A percentile compares a stretch with the other conserved stretches of the same genome.
phyloP scores from a whole-genome alignment of 2,797 vertebrate genomes.

The Sebastes matsubarae region DNA sequence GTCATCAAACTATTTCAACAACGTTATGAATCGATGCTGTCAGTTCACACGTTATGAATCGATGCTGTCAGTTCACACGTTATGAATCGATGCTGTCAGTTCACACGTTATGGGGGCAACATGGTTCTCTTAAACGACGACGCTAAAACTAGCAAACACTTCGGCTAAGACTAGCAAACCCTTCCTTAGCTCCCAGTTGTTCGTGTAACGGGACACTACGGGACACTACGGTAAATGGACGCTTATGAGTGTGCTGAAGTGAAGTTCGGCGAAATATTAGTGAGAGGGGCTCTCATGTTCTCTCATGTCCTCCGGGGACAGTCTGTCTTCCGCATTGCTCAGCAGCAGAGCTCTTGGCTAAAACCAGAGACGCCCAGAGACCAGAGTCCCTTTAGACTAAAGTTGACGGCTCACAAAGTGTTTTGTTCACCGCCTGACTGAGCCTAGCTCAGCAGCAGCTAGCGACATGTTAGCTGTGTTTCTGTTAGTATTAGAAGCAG shows the following conservation, averaged over 20 bases:
- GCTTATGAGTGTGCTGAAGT: background rate
- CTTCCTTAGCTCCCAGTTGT: background rate
- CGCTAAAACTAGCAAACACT: background rate
- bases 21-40: slow-evolving; percentile 43
- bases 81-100: slow-evolving; percentile 16
- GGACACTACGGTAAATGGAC: background rate
- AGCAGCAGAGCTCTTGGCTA: slow-evolving; percentile 49
- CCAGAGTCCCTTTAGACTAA: slow-evolving; percentile 26
- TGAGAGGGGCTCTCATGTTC: background rate
- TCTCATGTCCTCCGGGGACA: slow-evolving; percentile 51
- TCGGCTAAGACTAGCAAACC: background rate
- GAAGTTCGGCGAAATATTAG: slow-evolving; percentile 37
- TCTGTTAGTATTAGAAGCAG: slow-evolving; percentile 4
- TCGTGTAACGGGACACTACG: background rate
- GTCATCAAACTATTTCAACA: background rate
- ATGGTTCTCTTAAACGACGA: background rate
- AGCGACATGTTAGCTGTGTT: slow-evolving; percentile 47
- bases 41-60: slow-evolving; percentile 41
- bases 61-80: slow-evolving; percentile 29
- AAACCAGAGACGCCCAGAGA: slow-evolving; percentile 53
- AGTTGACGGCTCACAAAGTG: slow-evolving; percentile 8
- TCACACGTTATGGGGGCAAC: slow-evolving; percentile 40
- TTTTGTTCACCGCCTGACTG: slow-evolving; percentile 4
- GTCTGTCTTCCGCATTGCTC: slow-evolving; percentile 75
- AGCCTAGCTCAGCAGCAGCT: background rate